Conservation (phyloP, 2,888 invertebrate species). For the Danaus chrysippus region DNA sequence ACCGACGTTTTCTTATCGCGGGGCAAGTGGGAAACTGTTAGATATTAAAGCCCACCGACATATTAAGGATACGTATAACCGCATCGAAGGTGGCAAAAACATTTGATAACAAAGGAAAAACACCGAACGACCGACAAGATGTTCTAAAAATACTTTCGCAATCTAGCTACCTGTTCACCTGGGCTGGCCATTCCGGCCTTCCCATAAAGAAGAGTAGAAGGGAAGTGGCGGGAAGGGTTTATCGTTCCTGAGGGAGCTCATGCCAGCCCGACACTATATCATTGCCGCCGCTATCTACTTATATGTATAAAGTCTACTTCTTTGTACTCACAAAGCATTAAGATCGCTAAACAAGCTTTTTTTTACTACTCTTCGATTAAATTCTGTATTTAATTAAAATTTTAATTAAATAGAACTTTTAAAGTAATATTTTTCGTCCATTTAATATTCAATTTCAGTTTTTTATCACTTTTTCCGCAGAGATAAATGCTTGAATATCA, state of each 20-base stretch:
- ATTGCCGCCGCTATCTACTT: conserved; percentile 70
- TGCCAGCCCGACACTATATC: conserved; percentile 76
- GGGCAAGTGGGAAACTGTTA: conserved; percentile 26
- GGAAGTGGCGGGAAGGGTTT: conserved; percentile 76
- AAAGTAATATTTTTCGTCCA: conserved; percentile 6
- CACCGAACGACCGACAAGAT: conserved; percentile 73
- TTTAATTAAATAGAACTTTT: conserved; percentile 13
- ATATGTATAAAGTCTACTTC: conserved; percentile 54
- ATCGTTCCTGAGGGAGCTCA: conserved; percentile 74
- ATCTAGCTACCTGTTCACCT: conserved; percentile 77
- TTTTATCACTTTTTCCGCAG: neutral
- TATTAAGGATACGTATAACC: conserved; percentile 52
- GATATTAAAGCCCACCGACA: conserved; percentile 43
- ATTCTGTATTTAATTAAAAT: conserved; percentile 17
- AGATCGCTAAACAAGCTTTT: conserved; percentile 61
- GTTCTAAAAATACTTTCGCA: conserved; percentile 77
- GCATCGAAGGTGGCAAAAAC: conserved; percentile 52
- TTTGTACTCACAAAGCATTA: conserved; percentile 58
- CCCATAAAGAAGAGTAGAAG: conserved; percentile 78
- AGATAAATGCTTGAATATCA: neutral
- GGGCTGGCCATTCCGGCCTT: conserved; percentile 75
- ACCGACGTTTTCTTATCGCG: conserved; percentile 34
- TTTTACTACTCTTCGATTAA: conserved; percentile 36
- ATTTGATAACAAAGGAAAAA: conserved; percentile 77
- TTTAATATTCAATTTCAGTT: conserved; percentile 1